phyloP scores from a whole-genome alignment of 37 sponge, comb jelly and placozoan species.

The Ephydatia muelleri region DNA sequence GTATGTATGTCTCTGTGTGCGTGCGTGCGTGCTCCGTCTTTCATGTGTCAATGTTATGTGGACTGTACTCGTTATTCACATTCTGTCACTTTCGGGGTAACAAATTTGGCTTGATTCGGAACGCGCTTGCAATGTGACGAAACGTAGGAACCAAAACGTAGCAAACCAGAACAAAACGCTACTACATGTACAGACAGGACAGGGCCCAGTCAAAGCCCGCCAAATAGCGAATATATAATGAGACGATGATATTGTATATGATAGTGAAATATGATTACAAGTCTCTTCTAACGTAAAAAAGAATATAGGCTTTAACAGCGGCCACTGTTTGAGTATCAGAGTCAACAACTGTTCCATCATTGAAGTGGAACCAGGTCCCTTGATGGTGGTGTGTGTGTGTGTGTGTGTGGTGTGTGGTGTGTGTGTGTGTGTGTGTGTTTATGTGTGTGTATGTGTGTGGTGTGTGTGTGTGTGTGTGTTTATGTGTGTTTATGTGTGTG shows the following conservation, averaged over 20 bases:
- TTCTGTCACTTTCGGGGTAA: too few relatives aligned
- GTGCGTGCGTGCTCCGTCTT: too few relatives aligned
- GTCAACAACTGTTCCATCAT: constrained; percentile 64
- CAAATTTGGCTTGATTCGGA: too few relatives aligned
- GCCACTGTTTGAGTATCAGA: constrained; percentile 21
- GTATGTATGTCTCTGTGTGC: too few relatives aligned
- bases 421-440: constrained; percentile 12
- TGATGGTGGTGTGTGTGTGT: not conserved
- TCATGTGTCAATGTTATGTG: too few relatives aligned
- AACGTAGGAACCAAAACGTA: too few relatives aligned
- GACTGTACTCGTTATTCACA: too few relatives aligned
- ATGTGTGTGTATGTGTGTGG: constrained; percentile 6
- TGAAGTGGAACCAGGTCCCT: constrained; percentile 81
- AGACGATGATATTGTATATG: not conserved
- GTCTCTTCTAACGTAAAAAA: constrained; percentile 67
- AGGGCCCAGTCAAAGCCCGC: not conserved
- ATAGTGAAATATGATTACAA: not conserved
- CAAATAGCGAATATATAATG: not conserved
- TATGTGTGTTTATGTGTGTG: too few relatives aligned
- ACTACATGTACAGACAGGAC: too few relatives aligned
- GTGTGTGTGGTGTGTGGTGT: constrained; percentile 28
- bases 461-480: constrained; percentile 25
- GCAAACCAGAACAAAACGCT: too few relatives aligned
- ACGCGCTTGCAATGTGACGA: too few relatives aligned
- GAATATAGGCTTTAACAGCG: constrained; percentile 71